A percentile compares a stretch with the other conserved stretches of the same genome.
phyloP scores from a whole-genome alignment of 2,888 invertebrate species.

The Torymus texanus region DNA sequence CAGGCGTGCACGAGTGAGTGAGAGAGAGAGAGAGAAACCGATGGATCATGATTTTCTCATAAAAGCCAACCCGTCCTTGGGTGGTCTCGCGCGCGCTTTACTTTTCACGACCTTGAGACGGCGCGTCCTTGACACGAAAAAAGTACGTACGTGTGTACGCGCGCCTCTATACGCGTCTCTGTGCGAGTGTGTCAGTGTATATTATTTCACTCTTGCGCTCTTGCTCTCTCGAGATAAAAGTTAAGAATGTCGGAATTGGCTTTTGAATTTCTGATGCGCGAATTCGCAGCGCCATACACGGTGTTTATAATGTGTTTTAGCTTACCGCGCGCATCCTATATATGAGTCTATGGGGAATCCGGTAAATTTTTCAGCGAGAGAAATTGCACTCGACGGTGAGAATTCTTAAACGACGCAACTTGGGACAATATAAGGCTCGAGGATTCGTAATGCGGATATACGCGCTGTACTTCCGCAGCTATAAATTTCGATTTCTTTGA shows the following conservation, averaged over 20 bases:
- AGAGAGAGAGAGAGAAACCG: conserved; percentile 34
- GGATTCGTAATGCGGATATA: too few relatives aligned
- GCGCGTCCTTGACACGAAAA: conserved; percentile 53
- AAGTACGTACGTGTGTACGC: conserved; percentile 13
- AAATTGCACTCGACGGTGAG: too few relatives aligned
- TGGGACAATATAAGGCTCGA: too few relatives aligned
- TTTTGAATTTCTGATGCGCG: conserved; percentile 22
- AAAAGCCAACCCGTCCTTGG: conserved; percentile 47
- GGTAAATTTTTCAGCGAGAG: too few relatives aligned
- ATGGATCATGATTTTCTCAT: conserved; percentile 51
- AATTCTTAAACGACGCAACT: too few relatives aligned
- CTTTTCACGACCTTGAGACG: conserved; percentile 56
- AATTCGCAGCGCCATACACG: not conserved
- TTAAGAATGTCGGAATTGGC: conserved; percentile 17
- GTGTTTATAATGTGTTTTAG: too few relatives aligned
- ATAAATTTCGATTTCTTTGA: not conserved
- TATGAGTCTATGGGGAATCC: too few relatives aligned
- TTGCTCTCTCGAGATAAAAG: too few relatives aligned
- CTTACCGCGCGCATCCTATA: too few relatives aligned
- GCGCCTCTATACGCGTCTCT: not conserved
- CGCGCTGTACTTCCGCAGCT: not conserved
- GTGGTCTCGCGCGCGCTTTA: conserved; percentile 48
- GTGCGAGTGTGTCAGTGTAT: not conserved
- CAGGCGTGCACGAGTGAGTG: not conserved
- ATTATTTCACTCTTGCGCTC: not conserved